Evolutionary conservation across 2,797 vertebrate species (phyloP).

Genomic region (Poeciliopsis infans): DNA sequence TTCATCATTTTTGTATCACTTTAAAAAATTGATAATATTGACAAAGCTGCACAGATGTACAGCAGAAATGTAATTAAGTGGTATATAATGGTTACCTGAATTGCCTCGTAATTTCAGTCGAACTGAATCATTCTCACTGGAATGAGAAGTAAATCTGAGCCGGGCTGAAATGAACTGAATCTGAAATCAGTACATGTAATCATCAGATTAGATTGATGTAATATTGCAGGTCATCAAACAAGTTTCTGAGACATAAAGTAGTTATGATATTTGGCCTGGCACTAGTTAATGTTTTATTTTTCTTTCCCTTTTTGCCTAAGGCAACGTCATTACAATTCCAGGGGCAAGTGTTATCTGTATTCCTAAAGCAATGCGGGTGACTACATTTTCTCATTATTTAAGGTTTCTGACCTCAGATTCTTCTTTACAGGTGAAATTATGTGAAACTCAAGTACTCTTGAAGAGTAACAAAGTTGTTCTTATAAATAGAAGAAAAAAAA

Average conservation of each 20-base stretch:
- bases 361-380: constrained; percentile 17
- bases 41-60: background rate
- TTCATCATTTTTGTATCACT: background rate
- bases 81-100: background rate
- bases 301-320: constrained; percentile 13
- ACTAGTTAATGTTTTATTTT: constrained; percentile 26
- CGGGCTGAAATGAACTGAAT: background rate
- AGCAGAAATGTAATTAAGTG: background rate
- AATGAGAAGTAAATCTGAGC: background rate
- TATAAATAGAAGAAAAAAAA: background rate
- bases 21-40: background rate
- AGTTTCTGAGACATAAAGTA: background rate
- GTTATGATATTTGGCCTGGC: constrained; percentile 9
- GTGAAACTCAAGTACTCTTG: constrained; percentile 8
- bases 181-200: background rate
- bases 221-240: background rate
- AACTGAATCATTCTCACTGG: background rate
- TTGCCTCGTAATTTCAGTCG: background rate
- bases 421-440: constrained; percentile 25
- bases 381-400: constrained; percentile 30
- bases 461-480: no score
- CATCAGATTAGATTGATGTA: background rate
- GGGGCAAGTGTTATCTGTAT: background rate
- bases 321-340: constrained; percentile 40
- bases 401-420: constrained; percentile 38